Conservation (phyloP, 2,888 invertebrate genomes). For the Hypomecis atomaria region DNA sequence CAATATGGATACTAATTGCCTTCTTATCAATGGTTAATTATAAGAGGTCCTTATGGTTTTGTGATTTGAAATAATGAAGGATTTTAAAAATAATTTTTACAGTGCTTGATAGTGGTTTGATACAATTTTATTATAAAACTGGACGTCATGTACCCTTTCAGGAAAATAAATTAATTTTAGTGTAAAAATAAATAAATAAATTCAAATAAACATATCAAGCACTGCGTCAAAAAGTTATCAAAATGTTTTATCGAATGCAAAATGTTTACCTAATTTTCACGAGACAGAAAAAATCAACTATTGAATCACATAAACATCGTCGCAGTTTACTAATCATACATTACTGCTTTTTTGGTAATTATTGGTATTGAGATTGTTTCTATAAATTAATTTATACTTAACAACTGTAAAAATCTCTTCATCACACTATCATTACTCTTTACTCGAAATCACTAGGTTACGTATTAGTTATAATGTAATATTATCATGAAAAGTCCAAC, state of each 20-base stretch:
- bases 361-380: constrained; percentile 84
- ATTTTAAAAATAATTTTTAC: constrained; percentile 49
- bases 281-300: constrained; percentile 67
- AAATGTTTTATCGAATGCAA: constrained; percentile 56
- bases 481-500: constrained; percentile 84
- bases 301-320: constrained; percentile 76
- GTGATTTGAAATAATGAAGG: constrained; percentile 71
- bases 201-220: constrained; percentile 54
- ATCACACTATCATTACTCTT: constrained; percentile 81
- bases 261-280: constrained; percentile 45
- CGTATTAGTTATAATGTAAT: constrained; percentile 83
- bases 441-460: constrained; percentile 81
- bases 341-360: constrained; percentile 84
- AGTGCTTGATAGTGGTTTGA: constrained; percentile 58
- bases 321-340: constrained; percentile 79
- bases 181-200: constrained; percentile 36
- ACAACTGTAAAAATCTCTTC: constrained; percentile 85
- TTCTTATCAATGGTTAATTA: constrained; percentile 85
- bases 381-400: constrained; percentile 85
- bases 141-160: constrained; percentile 48
- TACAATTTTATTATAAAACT: constrained; percentile 44
- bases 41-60: constrained; percentile 86
- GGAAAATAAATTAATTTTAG: constrained; percentile 40
- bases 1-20: constrained; percentile 84
- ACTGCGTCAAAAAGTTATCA: constrained; percentile 59